phyloP scores from a whole-genome alignment of 2,888 invertebrate species.

The Pecten maximus region DNA sequence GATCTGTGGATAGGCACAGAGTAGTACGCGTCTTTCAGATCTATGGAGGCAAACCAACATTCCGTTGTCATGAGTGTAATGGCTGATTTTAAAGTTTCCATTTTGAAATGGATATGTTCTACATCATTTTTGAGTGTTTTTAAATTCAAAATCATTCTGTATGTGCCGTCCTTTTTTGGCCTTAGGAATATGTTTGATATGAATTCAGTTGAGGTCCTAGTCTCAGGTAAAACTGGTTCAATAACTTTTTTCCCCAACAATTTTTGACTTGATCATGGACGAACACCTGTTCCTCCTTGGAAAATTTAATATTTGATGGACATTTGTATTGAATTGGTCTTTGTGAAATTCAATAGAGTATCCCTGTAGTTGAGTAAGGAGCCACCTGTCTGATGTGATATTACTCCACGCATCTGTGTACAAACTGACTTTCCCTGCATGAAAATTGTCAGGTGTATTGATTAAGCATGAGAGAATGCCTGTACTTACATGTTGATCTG shows the following conservation, averaged over 20 bases:
- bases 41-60: conserved; percentile 54
- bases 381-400: conserved; percentile 4
- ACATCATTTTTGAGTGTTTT: conserved; percentile 36
- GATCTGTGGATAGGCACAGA: conserved; percentile 45
- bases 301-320: conserved; percentile 23
- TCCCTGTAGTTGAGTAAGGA: conserved; percentile 21
- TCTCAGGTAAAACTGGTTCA: background rate
- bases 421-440: conserved; percentile 15
- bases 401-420: background rate
- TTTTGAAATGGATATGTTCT: conserved; percentile 44
- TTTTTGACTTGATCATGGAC: conserved; percentile 34
- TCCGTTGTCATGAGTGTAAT: conserved; percentile 48
- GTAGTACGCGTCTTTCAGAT: conserved; percentile 58
- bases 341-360: conserved; percentile 36
- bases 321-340: background rate
- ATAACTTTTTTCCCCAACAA: conserved; percentile 1
- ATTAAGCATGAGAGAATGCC: background rate
- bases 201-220: background rate
- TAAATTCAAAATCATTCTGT: conserved; percentile 38
- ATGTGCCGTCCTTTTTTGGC: conserved; percentile 42
- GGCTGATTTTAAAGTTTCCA: conserved; percentile 56
- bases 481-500: background rate
- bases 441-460: conserved; percentile 37
- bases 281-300: background rate
- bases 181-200: conserved; percentile 14